Evolutionary conservation across 1,140 invertebrate genomes (phyloP), one percentile per base, ranked within the genome.

Genomic region (Caenorhabditis briggsae): DNA sequence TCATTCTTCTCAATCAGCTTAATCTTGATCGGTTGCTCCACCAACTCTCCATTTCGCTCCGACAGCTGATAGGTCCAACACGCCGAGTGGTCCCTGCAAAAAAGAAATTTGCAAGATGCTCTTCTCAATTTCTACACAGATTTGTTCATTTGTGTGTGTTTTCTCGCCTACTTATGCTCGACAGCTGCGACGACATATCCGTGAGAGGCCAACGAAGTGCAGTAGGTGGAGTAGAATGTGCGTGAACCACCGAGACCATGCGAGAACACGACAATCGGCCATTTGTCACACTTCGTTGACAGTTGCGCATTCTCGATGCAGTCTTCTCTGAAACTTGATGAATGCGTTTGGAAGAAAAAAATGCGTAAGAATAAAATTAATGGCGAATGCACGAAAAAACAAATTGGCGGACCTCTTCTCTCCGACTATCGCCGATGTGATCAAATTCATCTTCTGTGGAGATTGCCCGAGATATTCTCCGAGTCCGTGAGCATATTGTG

Each of bases 201-300:
- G 89, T 94, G 93, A 8, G 94, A 95, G 11, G 95, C 95, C 58
- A 95, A 89, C 84, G 95, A 94, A 55, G 92, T 91, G 89, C 94
- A 94, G 78, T 94, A 93, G 5, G 94, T 93, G 25, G 94, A 94
- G 89, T 95, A 95, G 41, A 94, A 93, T 43, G 94, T 94, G 85
- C 95, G 92, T 89, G 94, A 94, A 0, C 94, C 94, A 23, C 94
- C 94, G 55, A 95, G 93, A 14, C 95, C 95, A 92, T 95, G 95
- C 0, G 95, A 95, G 89, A 95, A 94, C 18, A 95, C 91, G 43
- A 95, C 89, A 11, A 95, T 93, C 53, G 95, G 95, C 70, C 70
- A 78, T 78, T 78, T 78, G 70, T 78, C 70, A 78, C 70, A 50
- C 23, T 78, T 53, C 14, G 53, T 74, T 61, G 59, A 56, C 82